Percentiles rank a stretch among this genome's conserved stretches.
Conservation (phyloP, 2,113 vertebrate species). For the Otis tarda region DNA sequence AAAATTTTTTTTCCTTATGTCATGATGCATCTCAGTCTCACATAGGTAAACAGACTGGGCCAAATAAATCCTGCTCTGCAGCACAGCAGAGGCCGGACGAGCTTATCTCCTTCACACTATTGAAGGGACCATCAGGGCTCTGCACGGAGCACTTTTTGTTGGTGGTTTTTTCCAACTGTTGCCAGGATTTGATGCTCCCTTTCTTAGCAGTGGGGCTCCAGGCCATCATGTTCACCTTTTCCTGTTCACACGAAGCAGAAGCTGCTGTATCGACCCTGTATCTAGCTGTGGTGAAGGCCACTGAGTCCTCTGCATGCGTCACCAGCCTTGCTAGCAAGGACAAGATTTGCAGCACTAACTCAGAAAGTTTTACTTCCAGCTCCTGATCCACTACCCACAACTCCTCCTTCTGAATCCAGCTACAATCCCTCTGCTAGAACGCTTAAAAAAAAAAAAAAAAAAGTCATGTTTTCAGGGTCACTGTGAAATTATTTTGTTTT, state of each 20-base stretch:
- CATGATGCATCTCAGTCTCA: background rate
- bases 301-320: background rate
- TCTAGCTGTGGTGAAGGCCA: background rate
- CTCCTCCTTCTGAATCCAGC: background rate
- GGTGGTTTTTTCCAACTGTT: background rate
- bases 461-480: conserved; percentile 20
- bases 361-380: background rate
- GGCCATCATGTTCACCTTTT: background rate
- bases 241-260: background rate
- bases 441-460: background rate
- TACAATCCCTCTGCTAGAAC: background rate
- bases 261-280: background rate
- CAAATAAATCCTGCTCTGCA: background rate
- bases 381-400: background rate
- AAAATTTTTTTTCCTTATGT: too few species aligned
- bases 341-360: background rate
- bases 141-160: background rate
- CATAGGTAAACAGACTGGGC: background rate
- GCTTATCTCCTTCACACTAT: background rate
- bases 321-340: conserved; percentile 3
- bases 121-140: accelerated
- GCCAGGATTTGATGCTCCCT: background rate
- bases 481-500: conserved; percentile 18
- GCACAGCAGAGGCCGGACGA: accelerated
- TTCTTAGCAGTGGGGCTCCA: background rate